Percentiles rank a stretch among this genome's conserved stretches.
phyloP scores from a whole-genome alignment of 2,888 invertebrate species.

The Drosophila subquinaria region DNA sequence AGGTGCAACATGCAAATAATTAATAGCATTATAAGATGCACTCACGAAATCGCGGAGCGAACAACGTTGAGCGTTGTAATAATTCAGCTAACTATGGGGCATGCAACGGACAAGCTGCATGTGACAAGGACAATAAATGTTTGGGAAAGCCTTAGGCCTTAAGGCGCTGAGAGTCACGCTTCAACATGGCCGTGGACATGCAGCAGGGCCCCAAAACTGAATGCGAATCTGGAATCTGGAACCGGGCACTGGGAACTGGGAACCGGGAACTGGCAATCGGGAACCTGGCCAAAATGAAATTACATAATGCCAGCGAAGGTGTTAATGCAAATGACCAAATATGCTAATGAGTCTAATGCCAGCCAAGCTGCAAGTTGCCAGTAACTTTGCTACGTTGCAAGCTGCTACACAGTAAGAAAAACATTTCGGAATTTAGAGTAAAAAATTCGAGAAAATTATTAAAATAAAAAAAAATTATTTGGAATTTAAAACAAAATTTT shows the following conservation, averaged over 20 bases:
- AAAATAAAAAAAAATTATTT: no score
- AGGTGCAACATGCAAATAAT: constrained; percentile 86
- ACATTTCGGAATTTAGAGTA: no score
- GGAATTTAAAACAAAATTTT: no score
- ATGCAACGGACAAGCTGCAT: constrained; percentile 26
- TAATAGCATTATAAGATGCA: constrained; percentile 86
- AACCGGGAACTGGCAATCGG: no score
- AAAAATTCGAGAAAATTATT: no score
- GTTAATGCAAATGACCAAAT: constrained; percentile 83
- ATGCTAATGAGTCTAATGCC: constrained; percentile 80
- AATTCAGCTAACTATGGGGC: constrained; percentile 67
- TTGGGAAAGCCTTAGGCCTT: constrained; percentile 67
- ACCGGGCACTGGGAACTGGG: neutral
- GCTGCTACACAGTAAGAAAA: neutral
- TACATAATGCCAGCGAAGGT: constrained; percentile 82
- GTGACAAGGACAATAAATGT: constrained; percentile 82
- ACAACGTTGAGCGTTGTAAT: constrained; percentile 82
- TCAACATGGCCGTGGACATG: constrained; percentile 57
- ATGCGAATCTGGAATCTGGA: neutral
- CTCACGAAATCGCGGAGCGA: constrained; percentile 85
- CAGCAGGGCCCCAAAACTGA: neutral
- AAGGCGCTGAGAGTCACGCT: constrained; percentile 71
- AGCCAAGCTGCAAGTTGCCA: constrained; percentile 28
- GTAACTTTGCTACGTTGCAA: neutral
- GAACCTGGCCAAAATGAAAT: constrained; percentile 55